Conservation (phyloP, 2,113 vertebrate species). For the Globicephala melas region DNA sequence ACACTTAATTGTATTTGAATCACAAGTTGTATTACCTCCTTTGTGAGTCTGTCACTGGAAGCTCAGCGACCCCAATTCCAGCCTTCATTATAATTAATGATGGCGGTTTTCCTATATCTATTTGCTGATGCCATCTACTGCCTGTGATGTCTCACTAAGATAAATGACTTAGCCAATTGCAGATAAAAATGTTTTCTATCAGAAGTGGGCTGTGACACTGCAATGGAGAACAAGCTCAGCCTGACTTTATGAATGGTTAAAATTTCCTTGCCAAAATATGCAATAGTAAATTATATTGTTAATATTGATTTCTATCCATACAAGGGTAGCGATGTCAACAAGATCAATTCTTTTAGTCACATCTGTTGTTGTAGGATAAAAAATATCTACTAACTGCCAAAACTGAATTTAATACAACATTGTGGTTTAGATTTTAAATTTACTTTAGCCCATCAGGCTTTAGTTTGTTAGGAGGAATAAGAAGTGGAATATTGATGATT, state of each 20-base stretch:
- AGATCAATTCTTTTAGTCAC: slow-evolving; percentile 59
- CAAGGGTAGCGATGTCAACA: slow-evolving; percentile 38
- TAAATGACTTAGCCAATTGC: slow-evolving; percentile 48
- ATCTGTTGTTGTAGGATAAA: slow-evolving; percentile 50
- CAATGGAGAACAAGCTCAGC: neutral
- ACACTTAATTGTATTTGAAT: slow-evolving; percentile 55
- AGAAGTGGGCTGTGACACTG: slow-evolving; percentile 3
- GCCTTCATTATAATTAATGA: slow-evolving; percentile 50
- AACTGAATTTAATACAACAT: slow-evolving; percentile 44
- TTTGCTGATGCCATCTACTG: slow-evolving; percentile 22
- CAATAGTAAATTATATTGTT: slow-evolving; percentile 31
- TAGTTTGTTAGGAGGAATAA: neutral
- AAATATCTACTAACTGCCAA: slow-evolving; percentile 34
- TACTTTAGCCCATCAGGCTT: neutral
- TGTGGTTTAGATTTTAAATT: slow-evolving; percentile 45
- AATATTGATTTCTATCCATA: slow-evolving; percentile 56
- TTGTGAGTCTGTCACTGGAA: slow-evolving; percentile 41
- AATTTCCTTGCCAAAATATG: slow-evolving; percentile 45
- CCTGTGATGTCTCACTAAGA: slow-evolving; percentile 53
- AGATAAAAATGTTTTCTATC: slow-evolving; percentile 58
- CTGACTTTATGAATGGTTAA: slow-evolving; percentile 64
- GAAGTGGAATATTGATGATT: slow-evolving; percentile 6
- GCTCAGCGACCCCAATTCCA: neutral
- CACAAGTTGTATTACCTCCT: slow-evolving; percentile 36
- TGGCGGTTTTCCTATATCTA: slow-evolving; percentile 41